phyloP scores from a whole-genome alignment of 1,140 invertebrate species.

The Halictus rubicundus region DNA sequence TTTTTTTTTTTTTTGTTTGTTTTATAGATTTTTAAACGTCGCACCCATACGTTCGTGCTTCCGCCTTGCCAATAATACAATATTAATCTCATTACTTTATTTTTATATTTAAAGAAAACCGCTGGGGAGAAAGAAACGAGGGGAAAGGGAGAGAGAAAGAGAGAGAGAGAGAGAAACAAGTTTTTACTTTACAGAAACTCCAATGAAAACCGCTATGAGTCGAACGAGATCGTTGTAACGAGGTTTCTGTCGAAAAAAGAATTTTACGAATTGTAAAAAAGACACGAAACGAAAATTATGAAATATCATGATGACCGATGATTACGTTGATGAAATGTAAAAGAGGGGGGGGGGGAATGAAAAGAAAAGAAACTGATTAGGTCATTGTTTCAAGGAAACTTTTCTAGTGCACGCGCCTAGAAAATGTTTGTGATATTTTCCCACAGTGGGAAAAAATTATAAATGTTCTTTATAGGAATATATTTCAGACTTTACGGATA shows the following conservation, averaged over 20 bases:
- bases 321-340: slow-evolving; percentile 22
- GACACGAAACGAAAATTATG: neutral
- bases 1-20: too few species aligned
- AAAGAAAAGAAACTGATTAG: slow-evolving; percentile 18
- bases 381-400: slow-evolving; percentile 53
- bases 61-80: slow-evolving; percentile 63
- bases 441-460: slow-evolving; percentile 55
- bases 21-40: slow-evolving; percentile 59
- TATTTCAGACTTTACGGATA: slow-evolving; percentile 55
- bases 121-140: neutral
- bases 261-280: slow-evolving; percentile 24
- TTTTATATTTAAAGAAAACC: slow-evolving; percentile 40
- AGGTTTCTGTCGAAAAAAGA: slow-evolving; percentile 37
- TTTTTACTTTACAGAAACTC: slow-evolving; percentile 36
- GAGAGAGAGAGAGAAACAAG: neutral
- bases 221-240: slow-evolving; percentile 21
- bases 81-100: slow-evolving; percentile 49
- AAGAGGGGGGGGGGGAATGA: neutral
- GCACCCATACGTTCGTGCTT: slow-evolving; percentile 69
- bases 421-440: slow-evolving; percentile 62
- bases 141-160: neutral
- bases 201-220: neutral
- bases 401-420: slow-evolving; percentile 45
- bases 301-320: slow-evolving; percentile 1
- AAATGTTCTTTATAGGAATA: slow-evolving; percentile 63